phyloP scores from a whole-genome alignment of 2,888 invertebrate genomes.

The Eremobia ochroleuca region DNA sequence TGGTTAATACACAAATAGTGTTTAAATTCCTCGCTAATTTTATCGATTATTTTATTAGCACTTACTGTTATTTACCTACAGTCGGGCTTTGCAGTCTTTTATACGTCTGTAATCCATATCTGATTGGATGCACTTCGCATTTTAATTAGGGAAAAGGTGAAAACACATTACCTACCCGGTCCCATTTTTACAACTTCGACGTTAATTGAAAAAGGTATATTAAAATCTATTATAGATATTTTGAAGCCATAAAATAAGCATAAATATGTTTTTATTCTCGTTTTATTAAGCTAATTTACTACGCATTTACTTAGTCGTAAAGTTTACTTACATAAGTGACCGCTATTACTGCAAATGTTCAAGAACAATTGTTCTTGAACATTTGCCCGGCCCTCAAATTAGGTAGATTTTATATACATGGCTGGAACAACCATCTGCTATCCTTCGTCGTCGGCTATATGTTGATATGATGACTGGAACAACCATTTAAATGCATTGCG shows the following conservation, averaged over 20 bases:
- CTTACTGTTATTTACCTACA: slow-evolving; percentile 32
- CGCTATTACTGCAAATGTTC: slow-evolving; percentile 4
- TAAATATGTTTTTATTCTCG: slow-evolving; percentile 64
- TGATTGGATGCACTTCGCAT: slow-evolving; percentile 40
- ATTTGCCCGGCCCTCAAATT: not conserved
- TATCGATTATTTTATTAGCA: slow-evolving; percentile 56
- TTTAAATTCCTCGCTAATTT: slow-evolving; percentile 47
- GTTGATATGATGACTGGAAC: not conserved
- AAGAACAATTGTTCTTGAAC: not conserved
- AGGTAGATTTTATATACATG: not conserved
- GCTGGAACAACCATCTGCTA: slow-evolving; percentile 6
- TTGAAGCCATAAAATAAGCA: slow-evolving; percentile 60
- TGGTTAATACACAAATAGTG: not conserved
- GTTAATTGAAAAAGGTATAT: slow-evolving; percentile 68
- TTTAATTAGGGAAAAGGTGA: slow-evolving; percentile 67
- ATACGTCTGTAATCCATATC: slow-evolving; percentile 33
- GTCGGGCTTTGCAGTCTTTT: not conserved
- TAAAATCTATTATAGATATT: slow-evolving; percentile 57
- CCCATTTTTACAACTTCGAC: slow-evolving; percentile 50
- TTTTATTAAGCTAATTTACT: slow-evolving; percentile 39
- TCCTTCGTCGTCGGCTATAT: too few species aligned
- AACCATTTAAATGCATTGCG: too few species aligned
- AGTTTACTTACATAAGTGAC: slow-evolving; percentile 33
- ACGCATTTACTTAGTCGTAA: slow-evolving; percentile 24
- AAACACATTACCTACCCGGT: slow-evolving; percentile 53